Evolutionary conservation across 2,888 invertebrate genomes (phyloP).

Genomic region (Digitonthophagus gazella): DNA sequence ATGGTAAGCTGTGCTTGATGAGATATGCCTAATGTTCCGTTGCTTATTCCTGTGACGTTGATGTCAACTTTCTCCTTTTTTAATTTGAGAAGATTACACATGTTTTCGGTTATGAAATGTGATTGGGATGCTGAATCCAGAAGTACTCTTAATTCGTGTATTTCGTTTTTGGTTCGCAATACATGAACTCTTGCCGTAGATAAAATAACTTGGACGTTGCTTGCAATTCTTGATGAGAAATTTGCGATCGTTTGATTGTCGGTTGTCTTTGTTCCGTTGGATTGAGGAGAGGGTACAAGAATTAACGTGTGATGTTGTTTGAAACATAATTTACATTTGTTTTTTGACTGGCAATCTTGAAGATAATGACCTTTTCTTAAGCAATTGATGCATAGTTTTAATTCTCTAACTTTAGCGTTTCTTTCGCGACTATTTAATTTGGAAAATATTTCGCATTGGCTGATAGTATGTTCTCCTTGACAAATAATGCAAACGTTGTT

Average conservation of each 20-base stretch:
- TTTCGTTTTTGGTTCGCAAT: slow-evolving; percentile 22
- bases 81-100: slow-evolving; percentile 5
- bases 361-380: slow-evolving; percentile 9
- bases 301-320: slow-evolving; percentile 18
- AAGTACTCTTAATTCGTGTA: slow-evolving; percentile 27
- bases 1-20: slow-evolving; percentile 1
- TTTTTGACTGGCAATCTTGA: slow-evolving; percentile 13
- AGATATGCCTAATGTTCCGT: background rate
- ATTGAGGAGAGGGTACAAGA: background rate
- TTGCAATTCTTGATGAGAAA: slow-evolving; percentile 7
- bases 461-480: slow-evolving; percentile 1
- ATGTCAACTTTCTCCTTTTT: background rate
- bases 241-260: background rate
- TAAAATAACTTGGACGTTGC: background rate
- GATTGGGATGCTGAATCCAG: slow-evolving; percentile 33
- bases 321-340: slow-evolving; percentile 11
- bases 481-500: background rate
- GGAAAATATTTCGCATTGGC: background rate
- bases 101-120: slow-evolving; percentile 27
- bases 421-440: slow-evolving; percentile 6
- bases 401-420: slow-evolving; percentile 7
- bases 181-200: slow-evolving; percentile 29
- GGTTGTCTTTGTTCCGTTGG: background rate
- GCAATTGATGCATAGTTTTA: slow-evolving; percentile 12
- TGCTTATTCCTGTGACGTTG: background rate